phyloP scores from a whole-genome alignment of 2,113 vertebrate species.

The Tetraodon nigroviridis region DNA sequence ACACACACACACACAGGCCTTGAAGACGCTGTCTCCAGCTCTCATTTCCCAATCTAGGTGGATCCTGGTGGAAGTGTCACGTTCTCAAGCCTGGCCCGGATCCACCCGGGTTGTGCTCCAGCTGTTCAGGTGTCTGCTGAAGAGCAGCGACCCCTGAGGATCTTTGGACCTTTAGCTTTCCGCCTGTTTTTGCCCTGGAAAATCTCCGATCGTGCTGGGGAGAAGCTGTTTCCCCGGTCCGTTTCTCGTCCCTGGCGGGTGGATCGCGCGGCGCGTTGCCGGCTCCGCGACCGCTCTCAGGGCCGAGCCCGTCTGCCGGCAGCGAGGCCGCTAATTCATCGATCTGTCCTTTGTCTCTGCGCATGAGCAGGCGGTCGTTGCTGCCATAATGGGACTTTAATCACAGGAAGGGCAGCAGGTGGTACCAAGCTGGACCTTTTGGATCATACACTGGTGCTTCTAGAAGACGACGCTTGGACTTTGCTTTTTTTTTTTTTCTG shows the following conservation, averaged over 20 bases:
- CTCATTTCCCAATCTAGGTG: not conserved
- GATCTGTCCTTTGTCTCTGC: slow-evolving; percentile 39
- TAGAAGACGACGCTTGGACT: too few species aligned
- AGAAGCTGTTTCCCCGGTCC: too few species aligned
- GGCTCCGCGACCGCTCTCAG: too few species aligned
- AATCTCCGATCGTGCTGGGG: too few species aligned
- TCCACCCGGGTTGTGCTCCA: slow-evolving; percentile 8
- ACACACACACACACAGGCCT: not conserved
- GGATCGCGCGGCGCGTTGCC: too few species aligned
- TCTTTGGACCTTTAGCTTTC: not conserved
- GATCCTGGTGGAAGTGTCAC: not conserved
- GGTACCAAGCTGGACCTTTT: too few species aligned
- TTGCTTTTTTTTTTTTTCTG: too few species aligned
- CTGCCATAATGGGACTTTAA: slow-evolving; percentile 49
- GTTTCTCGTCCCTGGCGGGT: too few species aligned
- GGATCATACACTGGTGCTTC: too few species aligned
- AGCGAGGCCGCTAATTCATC: slow-evolving; percentile 48
- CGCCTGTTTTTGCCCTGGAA: too few species aligned
- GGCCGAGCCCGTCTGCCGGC: too few species aligned
- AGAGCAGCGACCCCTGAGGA: not conserved
- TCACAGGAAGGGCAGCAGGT: slow-evolving; percentile 14
- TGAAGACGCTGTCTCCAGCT: too few species aligned
- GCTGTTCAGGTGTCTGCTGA: slow-evolving; percentile 28
- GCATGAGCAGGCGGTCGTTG: slow-evolving; percentile 24
- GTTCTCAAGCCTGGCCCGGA: not conserved